These are phyloP conservation scores for Hyperopisus bebe DNA, from an alignment of 2,113 vertebrate species.

Conservation along the genomic window DNA sequence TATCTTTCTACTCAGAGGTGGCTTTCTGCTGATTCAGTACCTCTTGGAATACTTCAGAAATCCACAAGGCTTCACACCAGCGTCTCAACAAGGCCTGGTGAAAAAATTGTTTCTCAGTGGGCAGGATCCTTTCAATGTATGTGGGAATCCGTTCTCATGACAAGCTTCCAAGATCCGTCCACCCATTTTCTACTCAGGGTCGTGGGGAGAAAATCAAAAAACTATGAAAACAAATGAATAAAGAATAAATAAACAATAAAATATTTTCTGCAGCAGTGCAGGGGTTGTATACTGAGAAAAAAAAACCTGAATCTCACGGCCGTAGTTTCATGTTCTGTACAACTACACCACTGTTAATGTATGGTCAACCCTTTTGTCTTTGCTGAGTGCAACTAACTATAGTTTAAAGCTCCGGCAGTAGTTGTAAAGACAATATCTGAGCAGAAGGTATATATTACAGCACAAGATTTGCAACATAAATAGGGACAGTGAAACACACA, in stretches of 20 bases:
- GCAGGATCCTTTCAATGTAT: not conserved
- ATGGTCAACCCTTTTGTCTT: not conserved
- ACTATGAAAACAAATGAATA: not conserved
- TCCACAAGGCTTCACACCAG: not conserved
- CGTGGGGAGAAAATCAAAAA: not conserved
- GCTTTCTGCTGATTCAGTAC: not conserved
- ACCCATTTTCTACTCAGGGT: not conserved
- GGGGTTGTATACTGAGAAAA: not conserved
- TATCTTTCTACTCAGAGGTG: slow-evolving; percentile 2
- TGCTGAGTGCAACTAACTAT: not conserved
- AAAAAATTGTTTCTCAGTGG: not conserved
- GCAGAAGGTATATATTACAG: not conserved
- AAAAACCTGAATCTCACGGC: not conserved
- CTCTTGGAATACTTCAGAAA: not conserved
- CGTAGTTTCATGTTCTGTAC: not conserved
- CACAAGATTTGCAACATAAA: not conserved
- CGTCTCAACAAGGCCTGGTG: not conserved
- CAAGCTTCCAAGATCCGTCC: not conserved
- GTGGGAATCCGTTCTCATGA: not conserved
- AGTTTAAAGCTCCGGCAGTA: not conserved
- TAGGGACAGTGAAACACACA: not conserved
- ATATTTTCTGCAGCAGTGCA: not conserved
- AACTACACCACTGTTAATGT: not conserved
- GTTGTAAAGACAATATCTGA: not conserved
- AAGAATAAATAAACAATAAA: not conserved